Base-by-base conservation (phyloP, 2,797 vertebrate species). In the Chaetodon trifasciatus region DNA sequence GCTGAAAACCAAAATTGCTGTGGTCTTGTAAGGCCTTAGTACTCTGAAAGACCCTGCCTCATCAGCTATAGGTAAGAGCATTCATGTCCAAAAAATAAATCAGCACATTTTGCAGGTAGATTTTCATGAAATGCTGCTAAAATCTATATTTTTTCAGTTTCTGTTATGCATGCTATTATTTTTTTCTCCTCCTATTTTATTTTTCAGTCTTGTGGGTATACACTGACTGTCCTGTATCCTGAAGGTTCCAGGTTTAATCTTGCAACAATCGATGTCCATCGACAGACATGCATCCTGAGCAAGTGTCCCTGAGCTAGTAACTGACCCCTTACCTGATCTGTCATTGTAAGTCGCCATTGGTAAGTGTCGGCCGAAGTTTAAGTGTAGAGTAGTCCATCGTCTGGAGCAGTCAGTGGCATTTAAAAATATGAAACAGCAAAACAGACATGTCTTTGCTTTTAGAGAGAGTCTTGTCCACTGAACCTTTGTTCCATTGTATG, bases 1-100 rank as follows among this genome's bases (percentile, higher is more conserved):
- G 39, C 71, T 74, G 69, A 76, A 74, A 78, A 76, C 50, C 47
- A 69, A 68, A 60, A 55, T 12, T 77, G 71, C 76, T 79, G 62
- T 78, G 35, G n/a, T 83, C 60, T 60, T 50, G 15, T 47, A 32
- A 76, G 56, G 8, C 68, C 53, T 13, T 3, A 37, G 40, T 32
- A 6, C 53, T 69, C 28, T 73, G 8, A 73, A 71, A 40, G 0
- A 68, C 28, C 60, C 49, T 12, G 16, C 11, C 35, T 74, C 71
- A 49, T 73, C 55, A 71, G 60, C 24, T 58, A 16, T 10, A 81
- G 37, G 39, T 32, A n/a, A 67, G 60, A 28, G 17, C 44, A 72
- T 23, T 72, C 6, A 49, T 66, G 49, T 64, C 62, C 17, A 42
- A 19, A 44, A 79, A 39, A 74, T 58, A 71, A 47, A 75, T 42